phyloP scores from a whole-genome alignment of 2,797 vertebrate genomes.

The Mormyrops boulengeri region DNA sequence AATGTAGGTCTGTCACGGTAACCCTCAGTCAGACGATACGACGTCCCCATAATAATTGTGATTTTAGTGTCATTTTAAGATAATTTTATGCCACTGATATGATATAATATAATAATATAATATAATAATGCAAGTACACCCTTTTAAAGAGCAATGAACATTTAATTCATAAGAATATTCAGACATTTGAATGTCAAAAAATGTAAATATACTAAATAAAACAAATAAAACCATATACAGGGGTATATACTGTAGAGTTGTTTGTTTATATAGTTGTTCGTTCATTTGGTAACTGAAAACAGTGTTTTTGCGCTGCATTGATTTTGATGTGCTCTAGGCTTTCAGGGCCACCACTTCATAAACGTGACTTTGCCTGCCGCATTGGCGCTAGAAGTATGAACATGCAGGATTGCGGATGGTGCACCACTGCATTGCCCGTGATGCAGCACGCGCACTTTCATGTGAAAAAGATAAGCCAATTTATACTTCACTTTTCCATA shows the following conservation, averaged over 20 bases:
- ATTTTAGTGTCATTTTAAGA: not conserved
- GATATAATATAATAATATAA: not conserved
- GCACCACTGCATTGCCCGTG: not conserved
- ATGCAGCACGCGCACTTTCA: not conserved
- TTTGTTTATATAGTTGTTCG: not conserved
- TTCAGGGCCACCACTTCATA: not conserved
- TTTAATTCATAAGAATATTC: not conserved
- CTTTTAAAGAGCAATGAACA: not conserved
- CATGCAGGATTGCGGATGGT: not conserved
- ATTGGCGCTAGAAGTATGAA: not conserved
- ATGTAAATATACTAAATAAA: not conserved
- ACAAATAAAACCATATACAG: not conserved
- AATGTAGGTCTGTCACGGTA: not conserved
- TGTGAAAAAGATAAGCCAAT: not conserved
- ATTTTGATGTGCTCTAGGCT: not conserved
- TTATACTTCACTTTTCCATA: not conserved
- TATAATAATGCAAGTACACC: not conserved
- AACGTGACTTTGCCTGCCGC: not conserved
- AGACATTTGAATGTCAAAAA: not conserved
- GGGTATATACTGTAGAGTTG: not conserved
- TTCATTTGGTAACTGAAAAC: not conserved
- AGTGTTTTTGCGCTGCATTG: not conserved
- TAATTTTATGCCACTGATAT: not conserved
- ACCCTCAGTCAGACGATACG: not conserved
- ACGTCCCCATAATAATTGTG: not conserved